Evolutionary conservation across 1,140 invertebrate genomes (phyloP).

Genomic region (Drepana arcuata): DNA sequence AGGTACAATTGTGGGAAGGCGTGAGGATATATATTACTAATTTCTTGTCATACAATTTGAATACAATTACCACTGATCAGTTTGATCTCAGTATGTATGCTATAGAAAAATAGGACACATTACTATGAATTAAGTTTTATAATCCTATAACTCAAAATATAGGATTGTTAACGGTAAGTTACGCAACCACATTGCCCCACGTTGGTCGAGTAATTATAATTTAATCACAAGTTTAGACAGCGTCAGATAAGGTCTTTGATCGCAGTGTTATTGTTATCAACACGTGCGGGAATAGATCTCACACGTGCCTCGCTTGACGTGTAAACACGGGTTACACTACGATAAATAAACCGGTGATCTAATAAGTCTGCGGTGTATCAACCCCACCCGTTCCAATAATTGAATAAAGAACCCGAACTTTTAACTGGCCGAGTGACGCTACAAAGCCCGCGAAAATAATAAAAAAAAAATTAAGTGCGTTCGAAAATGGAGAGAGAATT

Average conservation of each 20-base stretch:
- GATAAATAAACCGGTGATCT: slow-evolving; percentile 17
- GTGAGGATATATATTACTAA: too few relatives aligned
- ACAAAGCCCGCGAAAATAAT: slow-evolving; percentile 9
- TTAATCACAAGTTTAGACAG: slow-evolving; percentile 36
- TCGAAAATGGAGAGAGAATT: slow-evolving; percentile 30
- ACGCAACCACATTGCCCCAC: slow-evolving; percentile 1
- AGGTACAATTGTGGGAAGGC: too few relatives aligned
- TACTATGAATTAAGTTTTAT: neutral
- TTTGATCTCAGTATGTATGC: neutral
- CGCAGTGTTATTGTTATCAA: slow-evolving; percentile 49
- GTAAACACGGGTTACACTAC: slow-evolving; percentile 33
- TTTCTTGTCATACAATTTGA: too few relatives aligned
- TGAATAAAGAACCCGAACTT: slow-evolving; percentile 22
- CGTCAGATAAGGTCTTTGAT: slow-evolving; percentile 40
- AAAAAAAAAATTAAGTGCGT: slow-evolving; percentile 19
- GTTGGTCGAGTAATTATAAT: slow-evolving; percentile 22
- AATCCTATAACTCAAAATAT: neutral
- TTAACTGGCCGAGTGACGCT: slow-evolving; percentile 20
- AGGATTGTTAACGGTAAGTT: slow-evolving; percentile 6
- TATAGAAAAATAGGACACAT: neutral
- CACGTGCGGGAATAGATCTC: slow-evolving; percentile 21
- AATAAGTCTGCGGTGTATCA: slow-evolving; percentile 9
- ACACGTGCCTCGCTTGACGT: slow-evolving; percentile 20
- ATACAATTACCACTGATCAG: neutral
- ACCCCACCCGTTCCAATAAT: slow-evolving; percentile 10